These are phyloP conservation scores for Tetramorium parvispinum DNA, from an alignment of 1,140 invertebrate species.

Conservation along the genomic window DNA sequence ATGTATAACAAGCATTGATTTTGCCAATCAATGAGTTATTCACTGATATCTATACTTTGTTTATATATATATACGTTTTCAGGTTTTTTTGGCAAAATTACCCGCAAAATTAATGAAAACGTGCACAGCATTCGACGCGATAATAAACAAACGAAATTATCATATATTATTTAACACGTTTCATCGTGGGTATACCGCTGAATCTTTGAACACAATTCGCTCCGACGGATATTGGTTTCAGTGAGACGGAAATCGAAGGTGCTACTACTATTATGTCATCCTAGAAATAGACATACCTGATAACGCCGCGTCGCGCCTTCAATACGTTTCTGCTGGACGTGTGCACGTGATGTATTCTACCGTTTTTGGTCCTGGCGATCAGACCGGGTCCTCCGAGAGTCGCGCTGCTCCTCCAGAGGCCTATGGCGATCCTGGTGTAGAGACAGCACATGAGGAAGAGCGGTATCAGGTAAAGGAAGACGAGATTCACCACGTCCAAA, in stretches of 20 bases:
- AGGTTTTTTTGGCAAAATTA: too few species aligned
- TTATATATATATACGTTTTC: not conserved
- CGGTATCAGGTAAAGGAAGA: conserved; percentile 91
- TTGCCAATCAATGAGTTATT: not conserved
- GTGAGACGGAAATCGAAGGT: not conserved
- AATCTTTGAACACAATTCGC: not conserved
- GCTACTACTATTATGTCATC: not conserved
- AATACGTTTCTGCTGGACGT: conserved; percentile 90
- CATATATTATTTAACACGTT: not conserved
- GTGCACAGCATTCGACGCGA: not conserved
- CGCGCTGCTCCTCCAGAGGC: conserved; percentile 88
- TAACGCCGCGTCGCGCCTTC: conserved; percentile 89
- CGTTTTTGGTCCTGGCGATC: conserved; percentile 69
- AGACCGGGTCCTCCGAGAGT: conserved; percentile 69
- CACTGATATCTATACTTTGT: not conserved
- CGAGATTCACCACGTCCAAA: conserved; percentile 92
- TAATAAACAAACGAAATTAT: not conserved
- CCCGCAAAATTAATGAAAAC: not conserved
- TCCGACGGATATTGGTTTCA: conserved; percentile 9
- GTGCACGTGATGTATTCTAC: conserved; percentile 85
- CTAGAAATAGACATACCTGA: conserved; percentile 78
- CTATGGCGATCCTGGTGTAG: conserved; percentile 91
- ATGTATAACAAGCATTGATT: not conserved
- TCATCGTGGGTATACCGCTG: not conserved
- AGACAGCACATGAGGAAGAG: conserved; percentile 89